phyloP scores from a whole-genome alignment of 2,888 invertebrate species.

The Hyles lineata region DNA sequence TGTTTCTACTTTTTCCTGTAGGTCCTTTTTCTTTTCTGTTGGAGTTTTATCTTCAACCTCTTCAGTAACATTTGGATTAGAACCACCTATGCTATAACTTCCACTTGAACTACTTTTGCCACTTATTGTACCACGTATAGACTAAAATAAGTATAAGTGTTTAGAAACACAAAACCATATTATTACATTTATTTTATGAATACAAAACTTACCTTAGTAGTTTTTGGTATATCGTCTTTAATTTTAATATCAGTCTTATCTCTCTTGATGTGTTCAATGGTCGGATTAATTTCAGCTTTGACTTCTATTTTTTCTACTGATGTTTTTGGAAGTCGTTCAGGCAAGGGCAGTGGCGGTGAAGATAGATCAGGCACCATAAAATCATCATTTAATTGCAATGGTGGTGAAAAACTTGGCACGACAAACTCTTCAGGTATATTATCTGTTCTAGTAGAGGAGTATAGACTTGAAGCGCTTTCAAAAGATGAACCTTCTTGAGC shows the following conservation, averaged over 20 bases:
- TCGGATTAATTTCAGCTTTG: conserved; percentile 71
- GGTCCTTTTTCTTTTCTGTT: conserved; percentile 61
- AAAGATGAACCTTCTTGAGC: conserved; percentile 92
- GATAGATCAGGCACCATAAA: conserved; percentile 77
- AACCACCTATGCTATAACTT: conserved; percentile 80
- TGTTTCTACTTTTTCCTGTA: conserved; percentile 57
- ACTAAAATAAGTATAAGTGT: conserved; percentile 49
- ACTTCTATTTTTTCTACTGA: conserved; percentile 74
- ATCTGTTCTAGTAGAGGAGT: conserved; percentile 90
- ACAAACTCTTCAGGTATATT: conserved; percentile 87
- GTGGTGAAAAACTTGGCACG: conserved; percentile 85
- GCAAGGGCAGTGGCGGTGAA: conserved; percentile 77
- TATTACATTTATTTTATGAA: neutral
- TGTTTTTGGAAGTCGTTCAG: conserved; percentile 68
- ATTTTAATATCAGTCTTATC: conserved; percentile 79
- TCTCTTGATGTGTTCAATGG: conserved; percentile 69
- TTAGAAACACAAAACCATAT: conserved; percentile 25
- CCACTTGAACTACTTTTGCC: conserved; percentile 83
- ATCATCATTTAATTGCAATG: conserved; percentile 81
- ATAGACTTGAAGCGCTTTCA: conserved; percentile 93
- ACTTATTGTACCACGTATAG: conserved; percentile 68
- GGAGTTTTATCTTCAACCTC: conserved; percentile 59
- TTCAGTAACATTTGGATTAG: conserved; percentile 77
- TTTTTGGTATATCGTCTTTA: conserved; percentile 67
- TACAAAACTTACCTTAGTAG: conserved; percentile 47